phyloP scores from a whole-genome alignment of 2,888 invertebrate genomes.

The Miltochrista miniata region DNA sequence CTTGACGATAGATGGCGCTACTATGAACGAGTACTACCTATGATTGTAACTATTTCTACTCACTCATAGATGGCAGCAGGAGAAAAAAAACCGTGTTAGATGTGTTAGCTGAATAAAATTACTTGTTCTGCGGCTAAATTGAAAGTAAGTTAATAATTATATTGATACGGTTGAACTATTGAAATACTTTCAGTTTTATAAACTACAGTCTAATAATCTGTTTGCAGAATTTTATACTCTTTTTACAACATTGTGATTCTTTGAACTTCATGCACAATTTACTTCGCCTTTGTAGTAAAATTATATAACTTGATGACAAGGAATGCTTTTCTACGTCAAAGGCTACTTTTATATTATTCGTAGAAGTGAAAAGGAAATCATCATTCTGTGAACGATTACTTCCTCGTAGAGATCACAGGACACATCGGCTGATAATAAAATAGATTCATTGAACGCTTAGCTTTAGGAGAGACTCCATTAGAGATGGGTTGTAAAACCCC shows the following conservation, averaged over 20 bases:
- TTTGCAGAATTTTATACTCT: no score
- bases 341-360: neutral
- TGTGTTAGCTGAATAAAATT: no score
- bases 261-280: no score
- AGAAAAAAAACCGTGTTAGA: neutral
- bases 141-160: no score
- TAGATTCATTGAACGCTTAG: slow-evolving; percentile 2
- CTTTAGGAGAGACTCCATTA: neutral
- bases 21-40: neutral
- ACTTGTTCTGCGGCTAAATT: no score
- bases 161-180: no score
- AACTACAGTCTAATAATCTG: no score
- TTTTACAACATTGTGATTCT: no score
- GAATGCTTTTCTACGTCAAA: neutral
- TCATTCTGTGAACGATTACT: neutral
- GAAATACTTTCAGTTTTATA: no score
- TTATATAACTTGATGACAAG: no score
- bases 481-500: no score
- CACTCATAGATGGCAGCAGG: slow-evolving; percentile 24
- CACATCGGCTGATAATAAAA: neutral
- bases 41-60: slow-evolving; percentile 14
- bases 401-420: slow-evolving; percentile 7
- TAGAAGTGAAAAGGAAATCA: neutral
- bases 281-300: no score
- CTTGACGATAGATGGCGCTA: slow-evolving; percentile 23